Base-by-base conservation (phyloP, 2,888 invertebrate genomes). In the Ptilodon capucinus region DNA sequence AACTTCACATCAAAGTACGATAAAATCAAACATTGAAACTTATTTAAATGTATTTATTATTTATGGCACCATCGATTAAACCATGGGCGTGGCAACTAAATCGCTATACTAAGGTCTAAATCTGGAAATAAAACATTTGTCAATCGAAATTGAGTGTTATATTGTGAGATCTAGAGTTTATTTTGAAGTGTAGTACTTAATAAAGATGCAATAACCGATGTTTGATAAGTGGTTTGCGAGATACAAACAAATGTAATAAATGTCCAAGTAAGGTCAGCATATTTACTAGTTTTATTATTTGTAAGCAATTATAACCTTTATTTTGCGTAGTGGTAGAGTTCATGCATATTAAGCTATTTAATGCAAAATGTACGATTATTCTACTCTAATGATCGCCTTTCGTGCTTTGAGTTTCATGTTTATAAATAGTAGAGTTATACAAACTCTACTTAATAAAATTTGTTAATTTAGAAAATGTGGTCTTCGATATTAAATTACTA, bases 51-150 rank as follows among this genome's bases (percentile, higher is more conserved):
- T 28, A n/a, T 28, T 11, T 4, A 28, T n/a, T 49, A 62, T 51
- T 59, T 65, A 65, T 57, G 46, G 55, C 45, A 17, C 18, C 42
- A 25, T 13, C 51, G 60, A 60, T 65, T 64, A 56, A 63, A 64
- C 51, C 49, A 6, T 56, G 57, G 76, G 75, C 69, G 76, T 54
- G 59, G 47, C 52, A 30, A 59, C 51, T 72, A 65, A 69, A 67
- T 67, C 72, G 61, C 61, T 56, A 57, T 48, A 56, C 58, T 72
- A 66, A 44, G 53, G 48, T 11, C 47, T 52, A 11, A 46, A 57
- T 34, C 45, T 25, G 45, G 46, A 48, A 46, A 44, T 44, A 48
- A 48, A 42, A 40, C 16, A 0, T 38, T 5, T 35, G 5, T 13
- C 30, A 42, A 48, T 30, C 7, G 6, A 46, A 43, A 42, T 5